A percentile compares a stretch with the other conserved stretches of the same genome.
Evolutionary conservation across 2,888 invertebrate species (phyloP).

Genomic region (Eristalinus aeneus): DNA sequence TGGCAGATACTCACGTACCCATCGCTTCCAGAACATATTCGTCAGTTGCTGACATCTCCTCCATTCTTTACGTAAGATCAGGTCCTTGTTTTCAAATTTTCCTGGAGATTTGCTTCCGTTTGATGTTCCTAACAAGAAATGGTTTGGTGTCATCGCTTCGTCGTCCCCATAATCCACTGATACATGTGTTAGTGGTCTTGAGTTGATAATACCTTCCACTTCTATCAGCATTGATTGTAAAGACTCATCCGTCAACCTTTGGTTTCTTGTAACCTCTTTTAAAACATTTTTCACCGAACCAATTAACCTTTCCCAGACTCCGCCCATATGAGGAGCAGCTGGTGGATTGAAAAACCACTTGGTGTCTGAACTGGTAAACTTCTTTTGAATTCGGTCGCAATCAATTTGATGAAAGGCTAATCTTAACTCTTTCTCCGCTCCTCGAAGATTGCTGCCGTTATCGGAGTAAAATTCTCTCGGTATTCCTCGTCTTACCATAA

Average conservation of each 20-base stretch:
- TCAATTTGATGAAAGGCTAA: background rate
- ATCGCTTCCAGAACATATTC: too few species aligned
- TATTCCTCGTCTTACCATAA: conserved; percentile 57
- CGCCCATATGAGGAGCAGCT: background rate
- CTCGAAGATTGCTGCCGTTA: background rate
- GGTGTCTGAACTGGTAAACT: background rate
- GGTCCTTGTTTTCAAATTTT: too few species aligned
- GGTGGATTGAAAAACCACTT: background rate
- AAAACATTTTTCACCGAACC: background rate
- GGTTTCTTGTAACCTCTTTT: background rate
- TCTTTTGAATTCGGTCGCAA: background rate
- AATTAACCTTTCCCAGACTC: background rate
- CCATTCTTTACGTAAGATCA: too few species aligned
- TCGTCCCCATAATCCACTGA: too few species aligned
- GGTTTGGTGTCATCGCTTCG: too few species aligned
- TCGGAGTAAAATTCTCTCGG: background rate
- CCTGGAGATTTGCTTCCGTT: background rate
- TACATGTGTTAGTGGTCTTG: too few species aligned
- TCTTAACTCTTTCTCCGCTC: background rate
- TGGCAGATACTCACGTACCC: too few species aligned
- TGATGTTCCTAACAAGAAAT: conserved; percentile 54
- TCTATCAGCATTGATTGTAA: background rate
- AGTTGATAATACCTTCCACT: background rate
- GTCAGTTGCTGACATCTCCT: too few species aligned
- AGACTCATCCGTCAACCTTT: background rate